These are phyloP conservation scores for Salticus scenicus DNA, from an alignment of 2,888 invertebrate species.

Conservation along the genomic window DNA sequence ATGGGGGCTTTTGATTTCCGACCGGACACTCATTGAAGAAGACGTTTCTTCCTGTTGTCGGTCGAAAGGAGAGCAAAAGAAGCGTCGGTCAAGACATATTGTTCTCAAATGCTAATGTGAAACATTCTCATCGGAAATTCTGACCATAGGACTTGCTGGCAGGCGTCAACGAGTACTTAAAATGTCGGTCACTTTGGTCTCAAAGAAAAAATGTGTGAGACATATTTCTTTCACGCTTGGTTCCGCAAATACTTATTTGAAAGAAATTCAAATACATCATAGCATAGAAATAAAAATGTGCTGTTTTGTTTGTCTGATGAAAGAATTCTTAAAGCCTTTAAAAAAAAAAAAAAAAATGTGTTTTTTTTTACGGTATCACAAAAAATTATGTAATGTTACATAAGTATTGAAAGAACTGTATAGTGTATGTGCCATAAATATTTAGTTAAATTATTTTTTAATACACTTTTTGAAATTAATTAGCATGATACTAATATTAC, in stretches of 20 bases:
- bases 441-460: too few species aligned
- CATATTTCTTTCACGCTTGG: not conserved
- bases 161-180: constrained; percentile 51
- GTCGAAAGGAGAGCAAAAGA: constrained; percentile 22
- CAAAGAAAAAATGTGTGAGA: not conserved
- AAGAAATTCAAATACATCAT: not conserved
- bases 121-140: constrained; percentile 41
- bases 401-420: too few species aligned
- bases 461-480: too few species aligned
- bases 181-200: constrained; percentile 10
- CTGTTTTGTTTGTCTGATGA: too few species aligned
- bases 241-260: not conserved
- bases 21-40: constrained; percentile 40
- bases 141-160: constrained; percentile 51
- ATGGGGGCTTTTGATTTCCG: constrained; percentile 13
- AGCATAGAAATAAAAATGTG: too few species aligned
- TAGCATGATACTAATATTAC: too few species aligned
- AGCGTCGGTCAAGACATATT: not conserved
- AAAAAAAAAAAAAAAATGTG: too few species aligned
- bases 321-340: too few species aligned
- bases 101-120: constrained; percentile 46
- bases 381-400: too few species aligned
- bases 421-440: too few species aligned
- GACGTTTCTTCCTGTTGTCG: constrained; percentile 19
- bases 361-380: too few species aligned